A percentile compares a stretch with the other conserved stretches of the same genome.
Evolutionary conservation across 2,888 invertebrate genomes (phyloP).

Genomic region (Capitulum mitella): DNA sequence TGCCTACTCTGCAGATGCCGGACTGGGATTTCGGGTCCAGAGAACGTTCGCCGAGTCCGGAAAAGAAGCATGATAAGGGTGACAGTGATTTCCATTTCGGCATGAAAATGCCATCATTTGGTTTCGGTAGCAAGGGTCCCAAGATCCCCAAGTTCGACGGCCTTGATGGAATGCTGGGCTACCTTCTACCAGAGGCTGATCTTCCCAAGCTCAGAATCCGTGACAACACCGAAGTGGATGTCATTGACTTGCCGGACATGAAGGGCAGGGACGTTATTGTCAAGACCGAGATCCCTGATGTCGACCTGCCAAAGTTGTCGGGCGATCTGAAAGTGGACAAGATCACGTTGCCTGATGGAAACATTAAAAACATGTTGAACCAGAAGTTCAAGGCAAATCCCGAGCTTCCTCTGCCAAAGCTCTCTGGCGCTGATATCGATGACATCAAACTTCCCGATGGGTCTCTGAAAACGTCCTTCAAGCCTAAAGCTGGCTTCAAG

Average conservation of each 20-base stretch:
- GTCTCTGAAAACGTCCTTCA: background rate
- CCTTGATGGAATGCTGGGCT: background rate
- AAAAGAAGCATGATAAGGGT: background rate
- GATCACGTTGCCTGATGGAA: background rate
- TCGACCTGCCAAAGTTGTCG: background rate
- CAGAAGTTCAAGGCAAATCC: conserved; percentile 4
- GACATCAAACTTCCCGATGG: background rate
- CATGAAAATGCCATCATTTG: conserved; percentile 21
- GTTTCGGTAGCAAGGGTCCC: background rate
- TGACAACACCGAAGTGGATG: background rate
- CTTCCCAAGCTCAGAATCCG: background rate
- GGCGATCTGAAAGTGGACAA: background rate
- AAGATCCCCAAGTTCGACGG: conserved; percentile 9
- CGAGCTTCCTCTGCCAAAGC: background rate
- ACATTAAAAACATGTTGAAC: background rate
- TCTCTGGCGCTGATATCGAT: background rate
- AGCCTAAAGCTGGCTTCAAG: background rate
- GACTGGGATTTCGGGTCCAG: background rate
- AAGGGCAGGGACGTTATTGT: background rate
- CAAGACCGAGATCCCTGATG: background rate
- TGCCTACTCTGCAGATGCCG: background rate
- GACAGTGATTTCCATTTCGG: background rate
- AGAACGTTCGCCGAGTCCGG: background rate
- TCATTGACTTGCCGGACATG: background rate
- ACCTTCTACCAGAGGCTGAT: background rate